Evolutionary conservation across 2,888 invertebrate species (phyloP), one percentile per base, ranked within the genome.

Genomic region (Torymus texanus): DNA sequence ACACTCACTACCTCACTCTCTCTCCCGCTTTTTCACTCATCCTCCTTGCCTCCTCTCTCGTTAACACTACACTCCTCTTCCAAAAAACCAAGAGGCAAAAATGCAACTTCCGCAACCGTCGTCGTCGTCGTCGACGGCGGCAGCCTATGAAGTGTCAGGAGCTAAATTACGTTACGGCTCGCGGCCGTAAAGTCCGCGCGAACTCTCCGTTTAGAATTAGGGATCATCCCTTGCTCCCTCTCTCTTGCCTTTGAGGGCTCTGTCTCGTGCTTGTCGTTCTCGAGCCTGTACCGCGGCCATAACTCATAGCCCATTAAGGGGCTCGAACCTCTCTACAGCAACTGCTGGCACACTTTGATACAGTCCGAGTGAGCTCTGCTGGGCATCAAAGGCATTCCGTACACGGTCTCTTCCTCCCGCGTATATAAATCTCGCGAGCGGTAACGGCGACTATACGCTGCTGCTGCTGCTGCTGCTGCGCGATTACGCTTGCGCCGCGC

Each of bases 281-380:
- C 65, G 74, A 63, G 74, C 73, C 21, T 21, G 21, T 21, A 21
- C 21, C 82, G 83, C 70, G 83, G 79, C 83, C 86, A 88, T 89
- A 89, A 89, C 87, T 89, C 88, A 88, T 88, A 87, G 86, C 87
- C 88, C 88, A 88, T 89, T 89, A 89, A 88, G 88, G 84, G 71
- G 62, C 41, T 41, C 41, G 41, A 41, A 41, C 41, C 10, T 41
- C 41, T 41, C 41, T 41, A 8, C 41, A 41, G 41, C 21, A 21
- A 41, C 41, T 41, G 8, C n/a, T 63, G 84, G 85, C 85, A 86
- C 85, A 87, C 88, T 88, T 89, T 89, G 88, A 89, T 89, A 89
- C 85, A 87, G 86, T 86, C 85, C 82, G 55, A n/a, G n/a, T 21
- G 21, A 41, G 41, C 41, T 41, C 41, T 41, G 41, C 8, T 41